phyloP scores from a whole-genome alignment of 2,888 invertebrate species.

The Drosophila formosana region DNA sequence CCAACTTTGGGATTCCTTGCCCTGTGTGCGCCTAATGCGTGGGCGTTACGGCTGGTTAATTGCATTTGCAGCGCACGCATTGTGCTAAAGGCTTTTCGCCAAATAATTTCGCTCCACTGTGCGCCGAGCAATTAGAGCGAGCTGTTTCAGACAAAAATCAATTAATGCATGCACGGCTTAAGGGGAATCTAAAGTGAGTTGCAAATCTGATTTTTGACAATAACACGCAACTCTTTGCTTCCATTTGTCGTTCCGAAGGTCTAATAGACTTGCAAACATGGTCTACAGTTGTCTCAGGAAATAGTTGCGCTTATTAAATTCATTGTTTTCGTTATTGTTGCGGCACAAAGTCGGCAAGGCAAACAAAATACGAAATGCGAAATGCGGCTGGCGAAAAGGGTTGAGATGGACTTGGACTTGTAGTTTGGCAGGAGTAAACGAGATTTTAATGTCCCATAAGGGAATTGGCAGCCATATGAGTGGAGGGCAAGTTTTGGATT shows the following conservation, averaged over 20 bases:
- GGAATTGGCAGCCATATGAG: slow-evolving; percentile 68
- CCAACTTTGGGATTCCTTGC: slow-evolving; percentile 40
- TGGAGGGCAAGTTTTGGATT: slow-evolving; percentile 58
- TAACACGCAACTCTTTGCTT: not conserved
- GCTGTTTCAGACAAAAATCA: slow-evolving; percentile 61
- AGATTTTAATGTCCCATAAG: slow-evolving; percentile 84
- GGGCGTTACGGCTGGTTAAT: slow-evolving; percentile 78
- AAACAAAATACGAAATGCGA: slow-evolving; percentile 62
- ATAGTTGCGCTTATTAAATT: slow-evolving; percentile 45
- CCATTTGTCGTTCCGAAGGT: not conserved
- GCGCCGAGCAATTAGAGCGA: slow-evolving; percentile 40
- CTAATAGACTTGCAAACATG: slow-evolving; percentile 2
- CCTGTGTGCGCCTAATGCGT: slow-evolving; percentile 56
- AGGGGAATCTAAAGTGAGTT: not conserved
- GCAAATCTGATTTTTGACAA: not conserved
- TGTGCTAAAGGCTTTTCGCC: slow-evolving; percentile 44
- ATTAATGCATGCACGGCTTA: slow-evolving; percentile 44
- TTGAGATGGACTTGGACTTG: slow-evolving; percentile 44
- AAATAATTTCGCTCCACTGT: slow-evolving; percentile 2
- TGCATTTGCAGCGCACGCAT: slow-evolving; percentile 61
- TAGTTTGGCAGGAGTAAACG: slow-evolving; percentile 73
- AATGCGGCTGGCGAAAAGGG: slow-evolving; percentile 52
- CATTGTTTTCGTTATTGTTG: slow-evolving; percentile 16
- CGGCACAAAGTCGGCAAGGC: slow-evolving; percentile 20
- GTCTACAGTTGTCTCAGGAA: slow-evolving; percentile 13